These are phyloP conservation scores for Etheostoma spectabile DNA, from an alignment of 2,113 vertebrate genomes.

Conservation along the genomic window DNA sequence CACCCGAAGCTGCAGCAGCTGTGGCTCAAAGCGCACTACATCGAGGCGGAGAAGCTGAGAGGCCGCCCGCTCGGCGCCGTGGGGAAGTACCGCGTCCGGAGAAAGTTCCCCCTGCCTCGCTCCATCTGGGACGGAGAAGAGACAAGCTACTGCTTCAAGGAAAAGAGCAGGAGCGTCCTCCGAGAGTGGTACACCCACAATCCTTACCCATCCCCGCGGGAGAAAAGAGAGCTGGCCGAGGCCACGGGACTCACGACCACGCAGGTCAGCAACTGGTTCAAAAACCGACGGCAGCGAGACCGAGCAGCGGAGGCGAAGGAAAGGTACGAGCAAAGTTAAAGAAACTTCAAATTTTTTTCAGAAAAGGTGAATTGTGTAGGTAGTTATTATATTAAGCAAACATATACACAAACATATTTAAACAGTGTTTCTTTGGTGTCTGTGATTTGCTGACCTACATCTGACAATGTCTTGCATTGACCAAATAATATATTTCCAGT, in stretches of 20 bases:
- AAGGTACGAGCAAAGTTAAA: slow-evolving; percentile 84
- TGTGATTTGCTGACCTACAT: slow-evolving; percentile 38
- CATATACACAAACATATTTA: background rate
- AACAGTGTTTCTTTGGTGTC: background rate
- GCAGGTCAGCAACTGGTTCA: slow-evolving; percentile 98
- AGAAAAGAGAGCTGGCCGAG: slow-evolving; percentile 93
- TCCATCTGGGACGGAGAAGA: slow-evolving; percentile 96
- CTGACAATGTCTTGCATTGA: background rate
- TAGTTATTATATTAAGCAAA: background rate
- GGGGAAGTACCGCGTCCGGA: slow-evolving; percentile 93
- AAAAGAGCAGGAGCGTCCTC: slow-evolving; percentile 91
- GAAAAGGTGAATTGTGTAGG: fast-evolving
- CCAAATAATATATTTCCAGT: background rate
- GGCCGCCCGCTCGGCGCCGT: slow-evolving; percentile 93
- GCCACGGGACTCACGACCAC: slow-evolving; percentile 94
- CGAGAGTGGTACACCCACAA: slow-evolving; percentile 96
- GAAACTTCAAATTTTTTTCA: background rate
- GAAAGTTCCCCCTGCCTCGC: slow-evolving; percentile 92
- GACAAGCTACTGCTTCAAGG: slow-evolving; percentile 95
- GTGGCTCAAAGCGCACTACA: slow-evolving; percentile 94
- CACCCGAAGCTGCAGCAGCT: slow-evolving; percentile 93
- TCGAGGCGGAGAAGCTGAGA: slow-evolving; percentile 93
- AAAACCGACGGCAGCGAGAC: slow-evolving; percentile 92
- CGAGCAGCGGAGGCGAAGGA: slow-evolving; percentile 94
- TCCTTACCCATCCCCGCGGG: slow-evolving; percentile 92